Evolutionary conservation across 1,140 invertebrate species (phyloP), one percentile per base, ranked within the genome.

Genomic region (Bicyclus anynana): DNA sequence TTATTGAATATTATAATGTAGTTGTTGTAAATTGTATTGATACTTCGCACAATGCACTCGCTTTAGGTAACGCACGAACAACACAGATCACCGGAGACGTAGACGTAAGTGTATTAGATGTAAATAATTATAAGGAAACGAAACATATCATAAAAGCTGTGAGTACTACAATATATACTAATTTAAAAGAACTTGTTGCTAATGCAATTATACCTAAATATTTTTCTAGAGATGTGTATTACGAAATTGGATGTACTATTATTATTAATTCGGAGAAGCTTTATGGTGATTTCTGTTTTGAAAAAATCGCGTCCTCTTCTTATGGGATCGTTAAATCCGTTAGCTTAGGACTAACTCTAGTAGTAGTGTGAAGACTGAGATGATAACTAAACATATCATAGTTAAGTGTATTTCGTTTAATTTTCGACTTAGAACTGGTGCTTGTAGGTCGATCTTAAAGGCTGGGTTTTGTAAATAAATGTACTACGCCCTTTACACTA

Each of bases 221-320:
- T 88, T 88, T 88, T 88, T 88, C 83, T 88, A 88, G 83, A 77
- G 75, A 85, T 77, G 80, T 87, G 76, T 88, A 80, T 81, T 82
- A 80, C 53, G 69, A 79, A 72, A 82, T 77, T 80, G 75, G 62
- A 76, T 77, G 67, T 82, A 79, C 70, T 78, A 47, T 47, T 47
- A 47, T 47, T 47, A 69, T 73, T 72, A 61, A 76, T 82, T 79
- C 74, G 63, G 70, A 76, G 74, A 85, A 70, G 85, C 85, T 88
- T 88, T 82, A 80, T 75, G 69, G 68, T 78, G 72, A 77, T 65
- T 83, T 77, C 66, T 67, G 66, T 86, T 82, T 80, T 78, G 77
- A 59, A 78, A 84, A 85, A 69, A 85, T 83, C 75, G 82, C 83
- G 83, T 88, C 85, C 83, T 84, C 71, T 81, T 86, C 85, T 84